A percentile compares a stretch with the other conserved stretches of the same genome.
phyloP scores from a whole-genome alignment of 2,888 invertebrate species.

The Mimumesa dahlbomi region DNA sequence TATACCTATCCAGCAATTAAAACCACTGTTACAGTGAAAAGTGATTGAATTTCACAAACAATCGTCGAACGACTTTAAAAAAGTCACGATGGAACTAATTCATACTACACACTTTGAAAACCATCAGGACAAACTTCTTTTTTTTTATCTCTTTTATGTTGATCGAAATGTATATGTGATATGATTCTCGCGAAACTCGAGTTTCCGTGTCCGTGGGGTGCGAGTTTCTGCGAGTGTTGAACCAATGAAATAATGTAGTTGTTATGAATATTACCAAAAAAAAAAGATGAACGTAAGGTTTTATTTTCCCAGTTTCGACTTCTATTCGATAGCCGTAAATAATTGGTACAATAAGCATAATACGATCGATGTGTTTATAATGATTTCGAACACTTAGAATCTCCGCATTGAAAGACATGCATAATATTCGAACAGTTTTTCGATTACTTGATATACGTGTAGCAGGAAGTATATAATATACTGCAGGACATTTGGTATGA shows the following conservation, averaged over 20 bases:
- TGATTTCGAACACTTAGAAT: constrained; percentile 3
- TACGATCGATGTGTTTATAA: constrained; percentile 7
- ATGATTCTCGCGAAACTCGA: neutral
- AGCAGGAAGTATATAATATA: constrained; percentile 22
- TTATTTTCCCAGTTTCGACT: too few species aligned
- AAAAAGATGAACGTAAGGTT: too few species aligned
- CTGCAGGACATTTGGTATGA: constrained; percentile 8
- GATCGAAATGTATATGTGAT: constrained; percentile 12
- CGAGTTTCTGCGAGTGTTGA: too few species aligned
- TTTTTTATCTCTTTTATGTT: neutral
- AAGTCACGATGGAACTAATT: too few species aligned
- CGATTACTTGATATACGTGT: constrained; percentile 8
- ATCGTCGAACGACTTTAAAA: too few species aligned
- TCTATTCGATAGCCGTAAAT: constrained; percentile 8
- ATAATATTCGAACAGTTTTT: constrained; percentile 14
- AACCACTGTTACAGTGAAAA: constrained; percentile 7
- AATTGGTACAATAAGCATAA: constrained; percentile 21
- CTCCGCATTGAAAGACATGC: neutral
- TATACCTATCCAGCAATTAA: constrained; percentile 17
- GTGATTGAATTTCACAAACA: neutral
- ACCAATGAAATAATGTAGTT: too few species aligned
- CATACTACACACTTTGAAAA: too few species aligned
- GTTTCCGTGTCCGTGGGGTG: too few species aligned
- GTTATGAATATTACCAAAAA: too few species aligned
- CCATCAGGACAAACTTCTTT: too few species aligned